A percentile compares a stretch with the other conserved stretches of the same genome.
Conservation (phyloP, 2,888 invertebrate species). For the Rhagium mordax region DNA sequence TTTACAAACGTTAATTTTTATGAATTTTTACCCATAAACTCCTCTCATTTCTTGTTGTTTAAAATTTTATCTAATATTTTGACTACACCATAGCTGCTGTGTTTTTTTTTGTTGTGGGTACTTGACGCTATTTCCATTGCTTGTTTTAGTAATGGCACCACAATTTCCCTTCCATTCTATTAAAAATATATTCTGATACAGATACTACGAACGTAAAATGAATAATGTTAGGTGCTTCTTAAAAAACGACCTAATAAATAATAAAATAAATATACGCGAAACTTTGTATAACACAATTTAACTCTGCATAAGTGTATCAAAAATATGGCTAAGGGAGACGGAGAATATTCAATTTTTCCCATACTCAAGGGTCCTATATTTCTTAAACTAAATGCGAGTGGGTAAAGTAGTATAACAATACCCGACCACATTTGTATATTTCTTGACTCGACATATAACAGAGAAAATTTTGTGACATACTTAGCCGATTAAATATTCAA, state of each 20-base stretch:
- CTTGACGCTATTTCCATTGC: too few species aligned
- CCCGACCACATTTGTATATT: slow-evolving; percentile 14
- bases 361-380: slow-evolving; percentile 1
- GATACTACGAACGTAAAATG: neutral
- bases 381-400: neutral
- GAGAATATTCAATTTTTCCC: slow-evolving; percentile 18
- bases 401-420: slow-evolving; percentile 4
- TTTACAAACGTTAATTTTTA: too few species aligned
- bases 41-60: too few species aligned
- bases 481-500: slow-evolving; percentile 11
- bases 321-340: neutral
- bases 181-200: too few species aligned
- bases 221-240: neutral
- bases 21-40: too few species aligned
- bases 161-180: too few species aligned
- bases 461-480: slow-evolving; percentile 8
- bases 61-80: too few species aligned
- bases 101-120: too few species aligned
- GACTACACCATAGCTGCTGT: too few species aligned
- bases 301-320: neutral
- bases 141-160: too few species aligned
- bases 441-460: neutral
- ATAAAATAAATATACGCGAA: neutral
- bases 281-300: slow-evolving; percentile 8
- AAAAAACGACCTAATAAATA: neutral